Conservation (phyloP, 2,113 vertebrate genomes). For the Collichthys lucidus region DNA sequence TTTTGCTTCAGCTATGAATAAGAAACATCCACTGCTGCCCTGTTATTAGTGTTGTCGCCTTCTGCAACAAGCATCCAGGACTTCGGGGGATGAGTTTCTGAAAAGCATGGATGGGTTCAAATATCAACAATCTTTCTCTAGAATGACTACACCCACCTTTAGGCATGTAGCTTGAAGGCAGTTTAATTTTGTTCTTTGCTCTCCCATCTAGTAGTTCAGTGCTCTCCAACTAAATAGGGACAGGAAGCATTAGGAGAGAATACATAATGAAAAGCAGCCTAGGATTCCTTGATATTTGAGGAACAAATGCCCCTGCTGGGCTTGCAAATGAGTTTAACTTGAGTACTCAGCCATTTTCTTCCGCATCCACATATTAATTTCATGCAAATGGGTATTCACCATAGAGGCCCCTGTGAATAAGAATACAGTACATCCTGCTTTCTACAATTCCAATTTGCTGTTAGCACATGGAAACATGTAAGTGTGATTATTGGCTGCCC, state of each 20-base stretch:
- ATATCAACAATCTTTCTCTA: too few relatives aligned
- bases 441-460: constrained; percentile 48
- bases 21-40: too few relatives aligned
- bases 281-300: constrained; percentile 66
- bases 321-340: constrained; percentile 78
- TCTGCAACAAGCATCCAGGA: too few relatives aligned
- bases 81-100: too few relatives aligned
- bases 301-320: constrained; percentile 72
- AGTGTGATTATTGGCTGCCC: constrained; percentile 37
- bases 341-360: constrained; percentile 68
- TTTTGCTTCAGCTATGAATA: too few relatives aligned
- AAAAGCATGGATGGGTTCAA: too few relatives aligned
- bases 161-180: constrained; percentile 31
- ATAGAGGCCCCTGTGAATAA: constrained; percentile 44
- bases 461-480: constrained; percentile 55
- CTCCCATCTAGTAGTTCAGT: constrained; percentile 52
- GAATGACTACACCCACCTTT: too few relatives aligned
- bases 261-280: constrained; percentile 70
- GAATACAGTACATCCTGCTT: constrained; percentile 45
- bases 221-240: constrained; percentile 67
- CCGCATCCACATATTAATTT: constrained; percentile 72
- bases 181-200: constrained; percentile 22
- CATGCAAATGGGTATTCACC: constrained; percentile 71
- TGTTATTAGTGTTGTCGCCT: too few relatives aligned
- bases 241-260: constrained; percentile 54